Evolutionary conservation across 2,113 vertebrate genomes (phyloP).

Genomic region (Colinus virginianus): DNA sequence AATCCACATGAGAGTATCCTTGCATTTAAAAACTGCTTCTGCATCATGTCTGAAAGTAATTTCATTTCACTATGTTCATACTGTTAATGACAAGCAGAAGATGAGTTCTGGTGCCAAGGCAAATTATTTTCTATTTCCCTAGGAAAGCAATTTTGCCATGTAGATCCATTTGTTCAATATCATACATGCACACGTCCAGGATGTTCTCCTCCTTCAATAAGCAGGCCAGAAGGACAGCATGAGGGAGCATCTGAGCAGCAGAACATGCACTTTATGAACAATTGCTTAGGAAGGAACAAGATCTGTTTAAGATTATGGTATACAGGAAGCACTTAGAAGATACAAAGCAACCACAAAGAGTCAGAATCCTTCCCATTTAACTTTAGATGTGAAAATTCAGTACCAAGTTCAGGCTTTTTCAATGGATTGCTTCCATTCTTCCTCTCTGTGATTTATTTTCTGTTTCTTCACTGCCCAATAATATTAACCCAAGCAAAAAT

Average conservation of each 20-base stretch:
- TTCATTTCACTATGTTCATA: background rate
- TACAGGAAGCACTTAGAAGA: background rate
- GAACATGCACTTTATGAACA: background rate
- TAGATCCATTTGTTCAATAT: background rate
- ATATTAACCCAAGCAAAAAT: background rate
- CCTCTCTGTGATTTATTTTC: background rate
- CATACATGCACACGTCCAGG: accelerated
- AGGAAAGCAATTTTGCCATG: background rate
- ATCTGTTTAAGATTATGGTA: background rate
- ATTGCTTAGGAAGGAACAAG: background rate
- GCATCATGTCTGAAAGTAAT: background rate
- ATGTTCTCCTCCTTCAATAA: background rate
- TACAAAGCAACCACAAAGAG: background rate
- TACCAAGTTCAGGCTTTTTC: background rate
- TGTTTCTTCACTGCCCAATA: background rate
- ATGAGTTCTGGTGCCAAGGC: background rate
- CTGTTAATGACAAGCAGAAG: background rate
- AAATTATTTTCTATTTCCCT: background rate
- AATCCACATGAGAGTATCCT: background rate
- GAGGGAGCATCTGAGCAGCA: background rate
- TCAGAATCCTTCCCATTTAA: background rate
- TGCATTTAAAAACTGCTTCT: background rate
- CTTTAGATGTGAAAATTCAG: background rate
- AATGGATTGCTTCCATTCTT: background rate
- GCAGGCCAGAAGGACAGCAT: background rate